A percentile compares a stretch with the other conserved stretches of the same genome.
phyloP scores from a whole-genome alignment of 1,140 invertebrate genomes.

The Theocolax elegans region DNA sequence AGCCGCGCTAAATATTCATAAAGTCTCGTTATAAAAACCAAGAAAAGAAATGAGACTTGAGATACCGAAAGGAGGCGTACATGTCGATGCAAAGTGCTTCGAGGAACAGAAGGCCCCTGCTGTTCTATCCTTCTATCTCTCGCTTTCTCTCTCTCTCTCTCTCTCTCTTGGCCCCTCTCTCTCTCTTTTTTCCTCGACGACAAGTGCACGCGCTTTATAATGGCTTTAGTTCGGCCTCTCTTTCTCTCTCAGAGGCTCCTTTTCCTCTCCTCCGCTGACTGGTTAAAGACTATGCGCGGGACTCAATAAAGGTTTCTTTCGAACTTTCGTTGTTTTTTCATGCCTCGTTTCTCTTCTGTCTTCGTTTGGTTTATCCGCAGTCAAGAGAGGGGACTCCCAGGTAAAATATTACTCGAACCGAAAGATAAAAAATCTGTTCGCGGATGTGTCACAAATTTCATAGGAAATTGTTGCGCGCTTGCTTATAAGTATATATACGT shows the following conservation, averaged over 20 bases:
- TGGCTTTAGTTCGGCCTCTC: slow-evolving; percentile 22
- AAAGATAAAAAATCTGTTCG: slow-evolving; percentile 19
- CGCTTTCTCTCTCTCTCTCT: neutral
- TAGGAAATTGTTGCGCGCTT: slow-evolving; percentile 13
- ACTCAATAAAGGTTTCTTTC: slow-evolving; percentile 41
- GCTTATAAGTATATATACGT: too few species aligned
- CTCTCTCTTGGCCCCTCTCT: slow-evolving; percentile 10
- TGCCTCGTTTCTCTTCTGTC: neutral
- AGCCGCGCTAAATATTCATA: slow-evolving; percentile 31
- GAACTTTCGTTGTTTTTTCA: slow-evolving; percentile 6
- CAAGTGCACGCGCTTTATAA: slow-evolving; percentile 26
- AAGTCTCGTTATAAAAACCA: slow-evolving; percentile 29
- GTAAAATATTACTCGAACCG: neutral
- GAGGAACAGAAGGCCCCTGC: slow-evolving; percentile 35
- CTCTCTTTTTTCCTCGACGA: slow-evolving; percentile 39
- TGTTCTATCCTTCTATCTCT: slow-evolving; percentile 19
- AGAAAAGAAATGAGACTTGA: slow-evolving; percentile 1
- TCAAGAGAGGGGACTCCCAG: neutral
- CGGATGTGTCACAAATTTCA: slow-evolving; percentile 13
- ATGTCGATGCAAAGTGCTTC: slow-evolving; percentile 45
- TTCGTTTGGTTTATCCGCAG: neutral
- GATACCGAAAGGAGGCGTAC: slow-evolving; percentile 26
- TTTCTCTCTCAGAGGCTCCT: slow-evolving; percentile 8
- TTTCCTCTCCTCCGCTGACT: slow-evolving; percentile 20
- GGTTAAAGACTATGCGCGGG: slow-evolving; percentile 17